A percentile compares a stretch with the other conserved stretches of the same genome.
Evolutionary conservation across 2,888 invertebrate species (phyloP).

Genomic region (Drepanosiphum platanoidis): DNA sequence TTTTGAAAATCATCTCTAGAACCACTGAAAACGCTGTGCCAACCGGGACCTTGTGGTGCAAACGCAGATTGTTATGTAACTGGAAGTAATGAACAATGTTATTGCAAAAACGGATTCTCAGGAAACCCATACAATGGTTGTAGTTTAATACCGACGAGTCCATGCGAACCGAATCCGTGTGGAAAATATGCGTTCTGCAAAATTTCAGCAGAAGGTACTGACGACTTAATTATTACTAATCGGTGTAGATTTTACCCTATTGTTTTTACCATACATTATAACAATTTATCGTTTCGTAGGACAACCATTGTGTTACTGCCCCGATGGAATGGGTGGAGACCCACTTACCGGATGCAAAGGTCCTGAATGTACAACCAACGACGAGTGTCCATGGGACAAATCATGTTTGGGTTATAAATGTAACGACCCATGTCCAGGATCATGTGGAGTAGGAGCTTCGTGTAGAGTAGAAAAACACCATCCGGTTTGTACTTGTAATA

Average conservation of each 20-base stretch:
- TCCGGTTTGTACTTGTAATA: constrained; percentile 80
- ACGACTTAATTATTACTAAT: not conserved
- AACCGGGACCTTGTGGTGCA: constrained; percentile 83
- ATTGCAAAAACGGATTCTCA: constrained; percentile 78
- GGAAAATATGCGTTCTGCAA: constrained; percentile 81
- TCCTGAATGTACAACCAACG: constrained; percentile 83
- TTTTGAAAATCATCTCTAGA: constrained; percentile 67
- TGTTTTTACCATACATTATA: constrained; percentile 1
- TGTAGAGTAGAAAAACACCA: constrained; percentile 83
- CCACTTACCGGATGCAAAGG: constrained; percentile 80
- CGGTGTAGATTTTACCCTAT: not conserved
- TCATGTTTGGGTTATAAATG: constrained; percentile 85
- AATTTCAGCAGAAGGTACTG: constrained; percentile 73
- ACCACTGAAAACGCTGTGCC: constrained; percentile 75
- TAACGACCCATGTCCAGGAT: constrained; percentile 83
- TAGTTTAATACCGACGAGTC: constrained; percentile 74
- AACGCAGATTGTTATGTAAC: constrained; percentile 87
- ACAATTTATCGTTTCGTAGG: too few species aligned
- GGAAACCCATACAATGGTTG: constrained; percentile 87
- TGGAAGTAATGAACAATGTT: constrained; percentile 84
- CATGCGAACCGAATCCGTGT: constrained; percentile 83
- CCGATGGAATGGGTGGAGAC: constrained; percentile 80
- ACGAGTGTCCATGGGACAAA: constrained; percentile 77
- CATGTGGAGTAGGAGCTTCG: constrained; percentile 79
- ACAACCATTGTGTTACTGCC: constrained; percentile 78